Evolutionary conservation across 1,140 invertebrate species (phyloP), one percentile per base, ranked within the genome.

Genomic region (Caenorhabditis latens): DNA sequence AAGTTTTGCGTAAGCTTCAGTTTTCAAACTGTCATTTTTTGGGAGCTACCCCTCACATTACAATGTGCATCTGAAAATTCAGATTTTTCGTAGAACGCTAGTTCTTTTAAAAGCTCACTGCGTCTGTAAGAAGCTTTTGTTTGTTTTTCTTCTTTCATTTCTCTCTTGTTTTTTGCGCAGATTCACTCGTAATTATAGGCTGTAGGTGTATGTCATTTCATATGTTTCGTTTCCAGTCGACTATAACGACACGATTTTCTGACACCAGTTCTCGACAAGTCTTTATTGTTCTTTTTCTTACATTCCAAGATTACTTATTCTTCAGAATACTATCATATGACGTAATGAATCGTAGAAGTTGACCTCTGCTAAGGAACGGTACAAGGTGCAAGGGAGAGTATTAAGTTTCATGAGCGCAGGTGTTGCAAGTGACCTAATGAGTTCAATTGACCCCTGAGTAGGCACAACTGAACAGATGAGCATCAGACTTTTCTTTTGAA

Each of bases 161-260:
- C 21, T 21, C 24, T 50, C 46, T 79, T 8, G 50, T 79, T 32
- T 43, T 43, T 71, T 46, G 65, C 65, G 19, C 40, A 43, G 65
- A n/a, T 79, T 79, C 9, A 32, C 71, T 8, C 71, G 13, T 79
- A 79, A 79, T 79, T 79, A 79, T 79, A 79, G 71, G 71, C 40
- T 46, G 42, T 46, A 71, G 65, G 19, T 46, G 2, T 6, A 53
- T 79, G 71, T 79, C 71, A 11, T 50, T 50, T 79, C 24, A 19
- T 32, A 50, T 79, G 21, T 48, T 63, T 43, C 21, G 65, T 71
- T 71, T 71, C 65, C 65, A 46, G 40, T 16, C 11, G 65, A 32
- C 21, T 32, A 63, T 32, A 63, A 24, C 58, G 21, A 63, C n/a
- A 63, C 0, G 9, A 13, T 63, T 24, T 58, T 58, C 55, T n/a